Conservation (phyloP, 2,113 vertebrate species). For the Pseudopipra pipra region DNA sequence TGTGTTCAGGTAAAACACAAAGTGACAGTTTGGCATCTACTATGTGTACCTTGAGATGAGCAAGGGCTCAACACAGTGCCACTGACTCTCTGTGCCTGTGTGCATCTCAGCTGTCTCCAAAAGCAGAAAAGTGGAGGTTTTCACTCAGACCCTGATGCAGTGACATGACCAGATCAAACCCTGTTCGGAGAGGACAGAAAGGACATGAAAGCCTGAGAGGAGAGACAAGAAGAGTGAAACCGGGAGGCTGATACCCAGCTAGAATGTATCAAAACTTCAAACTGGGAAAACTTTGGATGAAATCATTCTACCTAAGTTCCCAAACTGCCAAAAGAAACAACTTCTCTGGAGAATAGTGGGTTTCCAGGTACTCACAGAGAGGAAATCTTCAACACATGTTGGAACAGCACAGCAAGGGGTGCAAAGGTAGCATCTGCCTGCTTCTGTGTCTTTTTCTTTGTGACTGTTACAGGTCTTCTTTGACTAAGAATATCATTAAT, state of each 20-base stretch:
- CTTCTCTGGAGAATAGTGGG: background rate
- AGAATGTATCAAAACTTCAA: background rate
- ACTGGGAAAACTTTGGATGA: background rate
- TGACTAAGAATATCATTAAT: background rate
- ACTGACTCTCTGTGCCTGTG: accelerated
- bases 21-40: background rate
- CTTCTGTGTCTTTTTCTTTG: background rate
- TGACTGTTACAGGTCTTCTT: background rate
- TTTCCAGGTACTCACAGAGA: background rate
- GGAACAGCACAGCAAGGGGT: background rate
- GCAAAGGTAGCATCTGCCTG: background rate
- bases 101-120: background rate
- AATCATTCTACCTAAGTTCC: background rate
- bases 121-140: background rate
- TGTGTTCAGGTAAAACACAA: background rate
- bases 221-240: background rate
- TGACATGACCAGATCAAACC: background rate
- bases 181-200: background rate
- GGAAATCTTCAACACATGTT: background rate
- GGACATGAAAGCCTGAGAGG: background rate
- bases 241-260: background rate
- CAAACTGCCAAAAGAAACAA: background rate
- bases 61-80: accelerated
- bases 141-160: accelerated
- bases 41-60: accelerated